Evolutionary conservation across 2,797 vertebrate genomes (phyloP).

Genomic region (Hephaestus fuliginosus): DNA sequence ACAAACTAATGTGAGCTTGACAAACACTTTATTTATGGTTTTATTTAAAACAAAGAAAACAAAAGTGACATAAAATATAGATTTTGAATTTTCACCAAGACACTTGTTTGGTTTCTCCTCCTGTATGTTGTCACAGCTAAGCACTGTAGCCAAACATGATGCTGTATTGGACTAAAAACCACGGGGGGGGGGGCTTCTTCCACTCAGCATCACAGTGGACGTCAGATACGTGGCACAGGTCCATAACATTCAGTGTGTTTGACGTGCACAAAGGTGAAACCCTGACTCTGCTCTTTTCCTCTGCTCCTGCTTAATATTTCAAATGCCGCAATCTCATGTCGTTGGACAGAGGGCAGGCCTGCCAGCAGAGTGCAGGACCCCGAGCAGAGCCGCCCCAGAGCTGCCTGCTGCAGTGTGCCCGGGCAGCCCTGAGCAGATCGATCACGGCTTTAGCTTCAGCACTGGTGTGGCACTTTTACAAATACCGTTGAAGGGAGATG

Average conservation of each 20-base stretch:
- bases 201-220: slow-evolving; percentile 31
- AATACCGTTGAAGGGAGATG: slow-evolving; percentile 73
- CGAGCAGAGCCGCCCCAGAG: slow-evolving; percentile 62
- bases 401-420: slow-evolving; percentile 56
- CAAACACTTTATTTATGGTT: background rate
- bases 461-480: slow-evolving; percentile 74
- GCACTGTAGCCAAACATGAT: slow-evolving; percentile 19
- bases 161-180: slow-evolving; percentile 25
- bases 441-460: slow-evolving; percentile 71
- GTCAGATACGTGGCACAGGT: slow-evolving; percentile 41
- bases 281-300: slow-evolving; percentile 67
- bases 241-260: slow-evolving; percentile 55
- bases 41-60: slow-evolving; percentile 5
- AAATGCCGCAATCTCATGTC: slow-evolving; percentile 61
- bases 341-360: slow-evolving; percentile 60
- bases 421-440: slow-evolving; percentile 69
- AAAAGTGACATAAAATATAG: background rate
- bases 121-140: background rate
- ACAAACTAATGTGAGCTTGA: background rate
- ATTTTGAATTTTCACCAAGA: background rate
- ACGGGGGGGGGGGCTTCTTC: slow-evolving; percentile 8
- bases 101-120: background rate
- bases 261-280: slow-evolving; percentile 57
- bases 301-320: slow-evolving; percentile 76
- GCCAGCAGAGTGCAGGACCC: slow-evolving; percentile 67